A percentile compares a stretch with the other conserved stretches of the same genome.
Conservation (phyloP, 2,888 invertebrate genomes). For the Dromius quadrimaculatus region DNA sequence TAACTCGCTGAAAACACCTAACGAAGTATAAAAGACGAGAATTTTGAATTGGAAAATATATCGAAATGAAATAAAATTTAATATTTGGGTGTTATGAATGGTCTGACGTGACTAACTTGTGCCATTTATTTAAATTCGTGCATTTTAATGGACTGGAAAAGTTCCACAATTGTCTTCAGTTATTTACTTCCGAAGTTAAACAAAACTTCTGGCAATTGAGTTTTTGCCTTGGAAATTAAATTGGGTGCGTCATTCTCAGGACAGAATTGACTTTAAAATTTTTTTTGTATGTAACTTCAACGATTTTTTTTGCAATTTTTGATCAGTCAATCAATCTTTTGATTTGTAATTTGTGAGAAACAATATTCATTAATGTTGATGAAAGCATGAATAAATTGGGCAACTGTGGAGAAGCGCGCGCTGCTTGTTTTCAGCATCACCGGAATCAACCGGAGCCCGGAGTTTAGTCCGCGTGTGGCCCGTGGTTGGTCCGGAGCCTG, state of each 20-base stretch:
- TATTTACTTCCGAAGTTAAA: slow-evolving; percentile 46
- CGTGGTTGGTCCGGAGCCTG: slow-evolving; percentile 41
- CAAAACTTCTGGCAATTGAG: slow-evolving; percentile 50
- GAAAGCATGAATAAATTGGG: slow-evolving; percentile 17
- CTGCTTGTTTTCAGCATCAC: slow-evolving; percentile 46
- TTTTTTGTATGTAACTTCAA: slow-evolving; percentile 4
- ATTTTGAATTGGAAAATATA: too few relatives aligned
- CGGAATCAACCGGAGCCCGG: slow-evolving; percentile 37
- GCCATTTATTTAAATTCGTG: slow-evolving; percentile 40
- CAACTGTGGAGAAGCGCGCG: slow-evolving; percentile 31
- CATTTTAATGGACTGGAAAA: slow-evolving; percentile 48
- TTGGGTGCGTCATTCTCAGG: slow-evolving; percentile 19
- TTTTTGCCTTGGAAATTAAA: slow-evolving; percentile 44
- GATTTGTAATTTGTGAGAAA: slow-evolving; percentile 47
- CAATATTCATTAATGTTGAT: slow-evolving; percentile 24
- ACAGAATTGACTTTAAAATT: background rate
- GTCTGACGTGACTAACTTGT: slow-evolving; percentile 30
- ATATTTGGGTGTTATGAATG: background rate
- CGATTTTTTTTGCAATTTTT: slow-evolving; percentile 32
- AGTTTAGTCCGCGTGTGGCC: slow-evolving; percentile 45
- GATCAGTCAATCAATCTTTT: slow-evolving; percentile 33
- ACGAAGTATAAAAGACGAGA: slow-evolving; percentile 41
- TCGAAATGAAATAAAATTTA: too few relatives aligned
- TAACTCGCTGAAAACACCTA: slow-evolving; percentile 46
- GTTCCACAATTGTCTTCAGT: slow-evolving; percentile 45